Evolutionary conservation across 1,140 invertebrate genomes (phyloP).

Genomic region (Zaprionus tsacasi): DNA sequence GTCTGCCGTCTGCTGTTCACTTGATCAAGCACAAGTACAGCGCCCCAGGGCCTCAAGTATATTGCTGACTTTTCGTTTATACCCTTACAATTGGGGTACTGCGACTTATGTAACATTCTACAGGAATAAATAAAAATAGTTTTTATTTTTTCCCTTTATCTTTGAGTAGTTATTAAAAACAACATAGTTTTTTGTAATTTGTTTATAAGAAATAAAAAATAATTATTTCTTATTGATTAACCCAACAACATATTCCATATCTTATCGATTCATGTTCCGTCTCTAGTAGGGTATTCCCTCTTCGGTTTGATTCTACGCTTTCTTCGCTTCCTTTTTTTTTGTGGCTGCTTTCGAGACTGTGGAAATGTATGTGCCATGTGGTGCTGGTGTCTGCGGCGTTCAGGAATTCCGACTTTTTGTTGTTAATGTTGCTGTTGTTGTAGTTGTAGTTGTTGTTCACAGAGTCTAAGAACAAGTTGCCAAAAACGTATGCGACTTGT

Average conservation of each 20-base stretch:
- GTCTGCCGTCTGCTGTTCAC: slow-evolving; percentile 59
- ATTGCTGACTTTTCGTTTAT: slow-evolving; percentile 32
- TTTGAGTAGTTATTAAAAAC: too few species aligned
- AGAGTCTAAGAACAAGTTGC: slow-evolving; percentile 16
- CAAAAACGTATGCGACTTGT: slow-evolving; percentile 48
- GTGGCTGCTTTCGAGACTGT: slow-evolving; percentile 17
- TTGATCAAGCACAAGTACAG: slow-evolving; percentile 70
- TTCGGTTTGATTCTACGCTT: not conserved
- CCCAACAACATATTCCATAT: too few species aligned
- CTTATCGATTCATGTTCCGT: not conserved
- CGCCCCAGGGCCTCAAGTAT: slow-evolving; percentile 5
- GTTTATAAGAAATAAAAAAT: too few species aligned
- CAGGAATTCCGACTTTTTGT: slow-evolving; percentile 59
- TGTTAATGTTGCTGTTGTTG: not conserved
- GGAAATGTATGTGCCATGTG: slow-evolving; percentile 60
- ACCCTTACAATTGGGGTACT: not conserved
- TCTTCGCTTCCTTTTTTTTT: not conserved
- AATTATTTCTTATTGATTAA: too few species aligned
- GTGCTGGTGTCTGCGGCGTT: slow-evolving; percentile 41
- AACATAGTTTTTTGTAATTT: too few species aligned
- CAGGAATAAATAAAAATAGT: not conserved
- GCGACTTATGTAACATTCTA: not conserved
- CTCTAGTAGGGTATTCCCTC: not conserved
- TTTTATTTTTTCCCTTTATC: not conserved
- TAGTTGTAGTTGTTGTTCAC: not conserved